Evolutionary conservation across 2,888 invertebrate genomes (phyloP), one percentile per base, ranked within the genome.

Genomic region (Amphipyra tragopoginis): DNA sequence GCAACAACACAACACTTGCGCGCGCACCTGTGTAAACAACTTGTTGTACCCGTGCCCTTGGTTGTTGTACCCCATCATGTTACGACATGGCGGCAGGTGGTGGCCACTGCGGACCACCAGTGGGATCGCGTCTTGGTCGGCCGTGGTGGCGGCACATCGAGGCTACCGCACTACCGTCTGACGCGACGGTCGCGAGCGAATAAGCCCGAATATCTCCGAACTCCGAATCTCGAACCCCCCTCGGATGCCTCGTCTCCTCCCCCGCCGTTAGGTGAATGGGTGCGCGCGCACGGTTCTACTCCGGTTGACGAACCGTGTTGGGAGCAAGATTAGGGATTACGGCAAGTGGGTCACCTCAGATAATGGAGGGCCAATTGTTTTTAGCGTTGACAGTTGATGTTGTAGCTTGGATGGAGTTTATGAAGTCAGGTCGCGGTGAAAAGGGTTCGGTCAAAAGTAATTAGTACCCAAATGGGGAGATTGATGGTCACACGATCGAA

Each of bases 21-120:
- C 82, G 80, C 91, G 88, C 89, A 97, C 97, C 97, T 97, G 97
- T 67, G 97, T 97, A 86, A 97, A 97, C 89, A 97, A 96, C 96
- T 97, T 97, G 95, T 97, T 97, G 96, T 97, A 97, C 89, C 97
- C 97, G 88, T 97, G 96, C 91, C 96, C 96, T 91, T 96, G 96
- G 95, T 96, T 96, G 95, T 96, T 96, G 95, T 97, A 97, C 84
- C 96, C 96, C 95, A 97, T 97, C 96, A 97, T 97, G 93, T 93
- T 96, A 94, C 96, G 96, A 91, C 96, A 96, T 96, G 95, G 93
- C 80, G 88, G 91, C 72, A 89, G 90, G 80, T 92, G 93, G 92
- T 91, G 91, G 92, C 92, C 92, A 75, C 91, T 87, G 76, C 91
- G 93, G 91, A 91, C 94, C 94, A 94, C 93, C 92, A 94, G 90